phyloP scores from a whole-genome alignment of 2,888 invertebrate species.

The Plusia festucae region DNA sequence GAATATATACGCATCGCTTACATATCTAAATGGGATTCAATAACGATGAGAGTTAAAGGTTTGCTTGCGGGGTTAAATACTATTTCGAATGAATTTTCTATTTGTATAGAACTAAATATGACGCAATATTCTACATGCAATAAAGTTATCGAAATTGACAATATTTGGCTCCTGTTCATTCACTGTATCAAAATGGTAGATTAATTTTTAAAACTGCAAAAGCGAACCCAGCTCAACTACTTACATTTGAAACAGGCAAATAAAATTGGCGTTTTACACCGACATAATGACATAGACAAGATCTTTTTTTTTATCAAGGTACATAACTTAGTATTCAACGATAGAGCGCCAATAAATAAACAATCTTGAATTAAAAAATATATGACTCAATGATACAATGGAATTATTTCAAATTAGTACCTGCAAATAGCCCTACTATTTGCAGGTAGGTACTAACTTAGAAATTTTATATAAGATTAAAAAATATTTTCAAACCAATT shows the following conservation, averaged over 20 bases:
- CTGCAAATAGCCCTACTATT: no score
- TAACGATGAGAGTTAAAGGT: neutral
- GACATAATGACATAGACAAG: no score
- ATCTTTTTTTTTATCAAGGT: no score
- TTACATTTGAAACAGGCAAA: neutral
- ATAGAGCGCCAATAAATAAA: no score
- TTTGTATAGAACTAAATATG: neutral
- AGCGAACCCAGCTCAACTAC: neutral
- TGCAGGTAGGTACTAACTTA: no score
- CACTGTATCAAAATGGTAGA: neutral
- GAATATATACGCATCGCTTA: neutral
- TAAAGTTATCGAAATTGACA: neutral
- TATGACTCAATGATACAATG: no score
- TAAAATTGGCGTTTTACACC: no score
- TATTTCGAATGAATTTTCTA: neutral
- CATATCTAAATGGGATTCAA: neutral
- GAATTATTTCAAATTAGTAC: no score
- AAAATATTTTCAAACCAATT: no score
- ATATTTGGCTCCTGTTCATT: neutral
- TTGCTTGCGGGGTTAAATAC: neutral
- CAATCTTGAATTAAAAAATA: no score
- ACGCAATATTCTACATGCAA: neutral
- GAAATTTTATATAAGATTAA: no score
- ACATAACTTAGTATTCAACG: no score
- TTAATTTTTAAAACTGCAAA: neutral